A percentile compares a stretch with the other conserved stretches of the same genome.
These are phyloP conservation scores for Etia nguti DNA, from an alignment of 2,113 vertebrate species.

Conservation along the genomic window DNA sequence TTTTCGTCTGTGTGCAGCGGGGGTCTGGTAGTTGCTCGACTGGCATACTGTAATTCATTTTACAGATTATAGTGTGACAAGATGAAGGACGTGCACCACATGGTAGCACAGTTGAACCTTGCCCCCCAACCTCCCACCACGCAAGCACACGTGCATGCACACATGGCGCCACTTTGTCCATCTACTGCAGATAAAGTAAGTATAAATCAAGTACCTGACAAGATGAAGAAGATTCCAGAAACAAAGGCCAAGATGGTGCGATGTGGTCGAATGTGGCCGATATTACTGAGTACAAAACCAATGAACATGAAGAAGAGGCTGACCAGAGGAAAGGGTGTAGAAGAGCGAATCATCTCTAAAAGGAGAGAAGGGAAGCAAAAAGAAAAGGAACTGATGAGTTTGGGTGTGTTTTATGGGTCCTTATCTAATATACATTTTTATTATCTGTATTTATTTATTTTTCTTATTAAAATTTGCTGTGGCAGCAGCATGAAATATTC, in stretches of 20 bases:
- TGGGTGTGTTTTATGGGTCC: neutral
- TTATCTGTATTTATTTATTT: neutral
- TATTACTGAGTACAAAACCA: conserved; percentile 93
- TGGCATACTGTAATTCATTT: neutral
- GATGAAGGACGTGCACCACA: neutral
- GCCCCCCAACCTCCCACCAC: neutral
- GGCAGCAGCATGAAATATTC: neutral
- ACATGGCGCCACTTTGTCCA: neutral
- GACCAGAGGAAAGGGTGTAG: conserved; percentile 93
- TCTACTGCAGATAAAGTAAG: neutral
- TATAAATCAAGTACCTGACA: conserved; percentile 76
- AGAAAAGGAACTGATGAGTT: neutral
- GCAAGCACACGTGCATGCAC: neutral
- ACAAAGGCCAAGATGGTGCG: conserved; percentile 93
- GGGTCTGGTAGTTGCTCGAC: neutral
- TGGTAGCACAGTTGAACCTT: neutral
- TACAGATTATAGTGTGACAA: neutral
- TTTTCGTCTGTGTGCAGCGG: neutral
- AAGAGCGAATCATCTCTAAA: conserved; percentile 94
- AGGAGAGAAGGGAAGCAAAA: neutral
- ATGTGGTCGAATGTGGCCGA: conserved; percentile 91
- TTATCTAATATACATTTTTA: neutral
- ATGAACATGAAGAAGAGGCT: conserved; percentile 99
- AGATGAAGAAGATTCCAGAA: conserved; percentile 96
- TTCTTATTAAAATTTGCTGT: neutral